These are phyloP conservation scores for Uloborus diversus DNA, from an alignment of 1,140 invertebrate species.

Conservation along the genomic window DNA sequence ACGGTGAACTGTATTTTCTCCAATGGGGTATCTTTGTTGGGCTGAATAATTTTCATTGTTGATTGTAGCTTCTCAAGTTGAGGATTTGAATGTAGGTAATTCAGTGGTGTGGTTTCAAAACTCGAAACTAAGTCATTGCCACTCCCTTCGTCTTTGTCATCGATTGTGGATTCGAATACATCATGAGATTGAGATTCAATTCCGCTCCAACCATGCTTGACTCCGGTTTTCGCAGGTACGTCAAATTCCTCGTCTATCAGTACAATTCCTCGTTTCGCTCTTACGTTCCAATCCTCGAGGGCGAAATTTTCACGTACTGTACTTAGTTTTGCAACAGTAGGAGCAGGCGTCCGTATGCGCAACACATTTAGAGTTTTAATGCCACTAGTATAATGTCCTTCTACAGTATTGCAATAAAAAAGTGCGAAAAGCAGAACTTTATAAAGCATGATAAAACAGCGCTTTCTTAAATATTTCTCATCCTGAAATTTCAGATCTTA, in stretches of 20 bases:
- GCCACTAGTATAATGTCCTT: neutral
- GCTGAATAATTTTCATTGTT: too few relatives aligned
- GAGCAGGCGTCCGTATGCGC: too few relatives aligned
- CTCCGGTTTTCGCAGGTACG: neutral
- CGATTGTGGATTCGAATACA: neutral
- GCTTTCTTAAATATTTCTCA: constrained; percentile 3
- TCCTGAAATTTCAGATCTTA: neutral
- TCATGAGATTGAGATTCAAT: too few relatives aligned
- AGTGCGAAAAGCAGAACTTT: neutral
- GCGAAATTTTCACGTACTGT: neutral
- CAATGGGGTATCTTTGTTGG: too few relatives aligned
- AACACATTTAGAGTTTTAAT: neutral
- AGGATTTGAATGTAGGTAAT: too few relatives aligned
- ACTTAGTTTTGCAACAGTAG: neutral
- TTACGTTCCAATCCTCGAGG: neutral
- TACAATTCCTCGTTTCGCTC: constrained; percentile 6
- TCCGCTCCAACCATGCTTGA: constrained; percentile 15
- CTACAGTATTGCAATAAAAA: neutral
- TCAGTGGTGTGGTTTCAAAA: neutral
- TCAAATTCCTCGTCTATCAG: constrained; percentile 27
- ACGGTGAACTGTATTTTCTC: too few relatives aligned
- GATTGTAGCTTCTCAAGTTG: too few relatives aligned
- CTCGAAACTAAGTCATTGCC: neutral
- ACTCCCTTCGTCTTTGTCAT: neutral
- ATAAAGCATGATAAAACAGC: too few relatives aligned